These are phyloP conservation scores for Ostrea denselamellosa DNA, from an alignment of 1,140 invertebrate genomes.

Conservation along the genomic window DNA sequence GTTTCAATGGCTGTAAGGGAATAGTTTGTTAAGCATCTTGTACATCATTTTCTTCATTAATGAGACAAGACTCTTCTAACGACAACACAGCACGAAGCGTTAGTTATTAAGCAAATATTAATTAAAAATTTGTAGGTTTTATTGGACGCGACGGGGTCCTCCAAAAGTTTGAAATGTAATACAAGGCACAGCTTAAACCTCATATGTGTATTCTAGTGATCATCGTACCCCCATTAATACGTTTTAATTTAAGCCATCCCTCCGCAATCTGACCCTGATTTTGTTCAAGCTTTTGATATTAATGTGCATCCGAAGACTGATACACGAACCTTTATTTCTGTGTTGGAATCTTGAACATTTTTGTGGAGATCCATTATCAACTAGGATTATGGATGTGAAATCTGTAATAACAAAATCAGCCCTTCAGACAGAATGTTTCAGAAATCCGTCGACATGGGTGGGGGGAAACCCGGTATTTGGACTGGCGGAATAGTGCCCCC, in stretches of 20 bases:
- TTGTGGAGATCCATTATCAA: not conserved
- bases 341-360: not conserved
- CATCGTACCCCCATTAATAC: not conserved
- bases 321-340: not conserved
- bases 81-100: not conserved
- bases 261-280: not conserved
- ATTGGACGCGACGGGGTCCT: not conserved
- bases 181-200: not conserved
- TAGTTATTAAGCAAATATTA: slow-evolving; percentile 4
- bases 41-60: not conserved
- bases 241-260: not conserved
- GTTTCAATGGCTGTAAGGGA: not conserved
- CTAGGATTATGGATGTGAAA: not conserved
- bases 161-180: not conserved
- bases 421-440: not conserved
- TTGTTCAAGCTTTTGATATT: not conserved
- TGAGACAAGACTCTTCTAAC: not conserved
- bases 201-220: not conserved
- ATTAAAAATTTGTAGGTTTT: not conserved
- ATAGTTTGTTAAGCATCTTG: not conserved
- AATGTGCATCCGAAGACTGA: not conserved
- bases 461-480: not conserved
- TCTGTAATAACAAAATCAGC: not conserved
- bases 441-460: not conserved
- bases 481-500: not conserved